These are phyloP conservation scores for Neodiprion virginianus DNA, from an alignment of 1,140 invertebrate genomes.

Conservation along the genomic window DNA sequence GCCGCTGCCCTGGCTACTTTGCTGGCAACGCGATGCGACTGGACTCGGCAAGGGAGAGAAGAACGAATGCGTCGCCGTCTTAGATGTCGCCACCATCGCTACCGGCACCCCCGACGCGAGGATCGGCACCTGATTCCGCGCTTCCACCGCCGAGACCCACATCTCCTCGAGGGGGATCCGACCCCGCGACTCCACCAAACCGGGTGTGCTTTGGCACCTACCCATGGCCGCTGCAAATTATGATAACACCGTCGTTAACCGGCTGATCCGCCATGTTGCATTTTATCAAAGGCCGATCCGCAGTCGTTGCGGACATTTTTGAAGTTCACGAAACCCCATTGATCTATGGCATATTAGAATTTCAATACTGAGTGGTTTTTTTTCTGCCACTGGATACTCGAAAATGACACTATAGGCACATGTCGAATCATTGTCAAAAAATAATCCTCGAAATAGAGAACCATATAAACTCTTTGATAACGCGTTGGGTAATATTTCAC, in stretches of 20 bases:
- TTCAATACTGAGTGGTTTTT: too few relatives aligned
- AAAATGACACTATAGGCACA: too few relatives aligned
- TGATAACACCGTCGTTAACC: slow-evolving; percentile 17
- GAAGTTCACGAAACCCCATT: too few relatives aligned
- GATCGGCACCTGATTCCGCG: slow-evolving; percentile 56
- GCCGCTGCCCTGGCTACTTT: slow-evolving; percentile 16
- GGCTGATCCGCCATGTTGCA: neutral
- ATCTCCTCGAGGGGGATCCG: slow-evolving; percentile 89
- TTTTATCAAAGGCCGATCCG: too few relatives aligned
- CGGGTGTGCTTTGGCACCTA: slow-evolving; percentile 93
- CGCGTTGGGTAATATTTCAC: too few relatives aligned
- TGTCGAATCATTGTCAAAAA: too few relatives aligned
- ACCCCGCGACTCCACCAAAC: slow-evolving; percentile 89
- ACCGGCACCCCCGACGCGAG: slow-evolving; percentile 62
- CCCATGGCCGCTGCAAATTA: slow-evolving; percentile 84
- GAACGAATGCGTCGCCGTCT: neutral
- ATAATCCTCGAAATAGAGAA: too few relatives aligned
- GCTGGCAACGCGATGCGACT: neutral
- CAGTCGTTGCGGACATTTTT: too few relatives aligned
- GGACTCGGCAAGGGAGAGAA: neutral
- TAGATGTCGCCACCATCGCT: slow-evolving; percentile 46
- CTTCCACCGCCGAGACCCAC: slow-evolving; percentile 73
- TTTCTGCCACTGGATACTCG: too few relatives aligned
- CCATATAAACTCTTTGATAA: too few relatives aligned
- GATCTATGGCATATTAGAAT: too few relatives aligned